Percentiles rank a stretch among this genome's conserved stretches.
These are phyloP conservation scores for Alcedo atthis DNA, from an alignment of 2,797 vertebrate genomes.

Conservation along the genomic window DNA sequence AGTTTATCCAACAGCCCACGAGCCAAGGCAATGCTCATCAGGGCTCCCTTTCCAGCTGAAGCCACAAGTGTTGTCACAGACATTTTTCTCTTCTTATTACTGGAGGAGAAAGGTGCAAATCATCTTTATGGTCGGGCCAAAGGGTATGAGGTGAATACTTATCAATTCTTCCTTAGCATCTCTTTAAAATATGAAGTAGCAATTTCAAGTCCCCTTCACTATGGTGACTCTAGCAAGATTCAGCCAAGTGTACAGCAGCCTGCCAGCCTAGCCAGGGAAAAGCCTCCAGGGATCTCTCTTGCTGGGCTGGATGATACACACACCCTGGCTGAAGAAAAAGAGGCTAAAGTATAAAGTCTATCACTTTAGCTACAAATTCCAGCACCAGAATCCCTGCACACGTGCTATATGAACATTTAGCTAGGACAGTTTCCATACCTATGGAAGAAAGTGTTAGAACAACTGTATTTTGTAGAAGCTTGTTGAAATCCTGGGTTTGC, in stretches of 20 bases:
- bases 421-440: neutral
- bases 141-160: neutral
- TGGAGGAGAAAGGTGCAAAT: neutral
- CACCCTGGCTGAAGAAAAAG: neutral
- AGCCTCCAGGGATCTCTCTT: neutral
- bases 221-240: neutral
- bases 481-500: neutral
- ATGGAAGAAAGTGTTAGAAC: neutral
- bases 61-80: neutral
- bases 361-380: neutral
- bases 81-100: neutral
- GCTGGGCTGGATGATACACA: neutral
- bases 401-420: neutral
- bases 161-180: neutral
- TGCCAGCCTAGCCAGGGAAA: neutral
- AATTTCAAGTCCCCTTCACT: neutral
- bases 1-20: neutral
- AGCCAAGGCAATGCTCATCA: constrained; percentile 31
- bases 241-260: neutral
- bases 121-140: neutral
- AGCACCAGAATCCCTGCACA: neutral
- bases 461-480: neutral
- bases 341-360: too few species aligned
- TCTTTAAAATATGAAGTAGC: neutral
- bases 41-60: constrained; percentile 67